phyloP scores from a whole-genome alignment of 2,113 vertebrate species.

The Anser cygnoides region DNA sequence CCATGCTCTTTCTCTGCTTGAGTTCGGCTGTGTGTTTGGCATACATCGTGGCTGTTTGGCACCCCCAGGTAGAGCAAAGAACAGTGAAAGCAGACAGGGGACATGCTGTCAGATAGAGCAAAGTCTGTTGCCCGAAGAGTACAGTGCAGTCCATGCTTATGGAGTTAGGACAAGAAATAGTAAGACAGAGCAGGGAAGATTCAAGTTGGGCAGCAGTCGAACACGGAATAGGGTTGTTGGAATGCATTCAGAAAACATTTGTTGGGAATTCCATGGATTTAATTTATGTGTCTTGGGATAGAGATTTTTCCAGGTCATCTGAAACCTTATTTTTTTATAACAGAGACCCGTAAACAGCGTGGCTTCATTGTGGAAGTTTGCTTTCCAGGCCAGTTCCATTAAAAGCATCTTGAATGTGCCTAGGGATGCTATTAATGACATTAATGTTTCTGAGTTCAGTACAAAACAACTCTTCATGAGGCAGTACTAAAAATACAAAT shows the following conservation, averaged over 20 bases:
- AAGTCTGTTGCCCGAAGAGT: background rate
- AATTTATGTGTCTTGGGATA: background rate
- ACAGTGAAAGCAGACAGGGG: background rate
- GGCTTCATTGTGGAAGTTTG: background rate
- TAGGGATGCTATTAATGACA: background rate
- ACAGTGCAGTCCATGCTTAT: background rate
- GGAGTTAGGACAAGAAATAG: background rate
- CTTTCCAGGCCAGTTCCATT: background rate
- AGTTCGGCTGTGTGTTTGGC: accelerated
- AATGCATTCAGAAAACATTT: background rate
- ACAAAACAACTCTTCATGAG: background rate
- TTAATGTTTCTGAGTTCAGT: background rate
- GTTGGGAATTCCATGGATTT: accelerated
- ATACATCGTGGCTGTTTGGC: background rate
- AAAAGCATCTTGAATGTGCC: background rate
- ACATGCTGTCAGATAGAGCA: background rate
- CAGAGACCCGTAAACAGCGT: background rate
- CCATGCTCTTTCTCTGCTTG: background rate
- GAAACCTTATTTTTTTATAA: background rate
- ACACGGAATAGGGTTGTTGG: background rate
- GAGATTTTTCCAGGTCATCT: background rate
- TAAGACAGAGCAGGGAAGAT: background rate
- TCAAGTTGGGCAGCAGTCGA: background rate
- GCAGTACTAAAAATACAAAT: background rate
- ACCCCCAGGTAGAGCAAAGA: background rate